Base-by-base conservation (phyloP, 2,888 invertebrate genomes). In the Drosophila neutralis region DNA sequence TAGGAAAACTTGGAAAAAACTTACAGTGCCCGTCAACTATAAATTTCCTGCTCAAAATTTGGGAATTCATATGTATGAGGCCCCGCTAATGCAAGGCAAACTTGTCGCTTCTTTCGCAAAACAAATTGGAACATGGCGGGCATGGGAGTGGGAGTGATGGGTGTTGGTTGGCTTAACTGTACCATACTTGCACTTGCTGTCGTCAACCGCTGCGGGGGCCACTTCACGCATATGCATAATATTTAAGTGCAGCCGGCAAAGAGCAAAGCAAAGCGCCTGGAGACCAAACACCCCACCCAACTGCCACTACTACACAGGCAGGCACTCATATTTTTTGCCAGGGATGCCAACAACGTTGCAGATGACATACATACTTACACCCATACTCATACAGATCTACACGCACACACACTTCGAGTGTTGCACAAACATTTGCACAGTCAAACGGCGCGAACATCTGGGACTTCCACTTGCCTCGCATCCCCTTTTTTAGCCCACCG, bases 221-320 rank as follows among this genome's bases (percentile, higher is more conserved):
- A 80, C 88, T 88, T 63, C 67, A 80, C 82, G 82, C 87, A 87
- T 89, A 85, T 89, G 87, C 84, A 85, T 87, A 89, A 89, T 86
- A 83, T 84, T 84, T 84, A 89, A 84, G 83, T 86, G 83, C 89
- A 89, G 69, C 62, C 83, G 64, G 83, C 87, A 86, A 78, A 86
- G 78, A 80, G 89, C 83, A 89, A 89, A 86, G 83, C 74, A 88
- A 88, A 88, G 88, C 84, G 70, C 60, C 82, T 53, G 62, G 7
- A 36, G 49, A 24, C 27, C 68, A n/a, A 21, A 36, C 10, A 13
- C 18, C n/a, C 48, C 24, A 3, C 15, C 24, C 13, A 13, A 38
- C 11, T 31, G 10, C 21, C 10, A 11, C 31, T 8, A 13, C 7
- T 8, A 27, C 29, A 2, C n/a, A 31, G 8, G 29, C 35, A 38